Evolutionary conservation across 2,797 vertebrate genomes (phyloP).

Genomic region (Gallinago nigripennis): DNA sequence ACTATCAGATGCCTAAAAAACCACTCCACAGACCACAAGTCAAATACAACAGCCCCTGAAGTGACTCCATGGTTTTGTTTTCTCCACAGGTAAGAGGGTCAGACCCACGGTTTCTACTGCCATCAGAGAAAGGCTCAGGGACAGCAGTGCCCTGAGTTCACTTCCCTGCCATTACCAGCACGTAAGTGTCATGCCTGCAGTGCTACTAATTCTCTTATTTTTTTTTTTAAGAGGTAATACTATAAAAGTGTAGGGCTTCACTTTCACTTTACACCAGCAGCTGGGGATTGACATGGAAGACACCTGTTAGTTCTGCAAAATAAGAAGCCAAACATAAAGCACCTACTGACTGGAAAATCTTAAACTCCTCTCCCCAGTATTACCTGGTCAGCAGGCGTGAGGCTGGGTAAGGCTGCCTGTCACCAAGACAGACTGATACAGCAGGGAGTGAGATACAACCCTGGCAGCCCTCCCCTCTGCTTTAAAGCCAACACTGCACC

Average conservation of each 20-base stretch:
- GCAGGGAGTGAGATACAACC: background rate
- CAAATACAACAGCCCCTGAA: background rate
- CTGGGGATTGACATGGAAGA: background rate
- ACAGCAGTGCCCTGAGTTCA: background rate
- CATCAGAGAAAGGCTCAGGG: background rate
- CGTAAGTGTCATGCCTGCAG: background rate
- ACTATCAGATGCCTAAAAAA: fast-evolving
- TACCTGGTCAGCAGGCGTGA: background rate
- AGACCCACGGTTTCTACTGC: too few species aligned
- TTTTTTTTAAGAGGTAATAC: background rate
- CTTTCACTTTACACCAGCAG: background rate
- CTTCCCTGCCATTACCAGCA: background rate
- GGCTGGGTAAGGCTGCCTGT: fast-evolving
- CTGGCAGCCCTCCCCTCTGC: background rate
- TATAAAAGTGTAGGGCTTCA: fast-evolving
- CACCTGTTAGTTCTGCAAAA: background rate
- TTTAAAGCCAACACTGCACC: background rate
- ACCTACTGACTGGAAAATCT: background rate
- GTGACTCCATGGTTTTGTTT: background rate
- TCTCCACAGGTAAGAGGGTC: fast-evolving
- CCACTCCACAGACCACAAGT: background rate
- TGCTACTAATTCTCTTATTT: background rate
- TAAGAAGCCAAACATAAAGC: background rate
- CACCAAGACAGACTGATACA: too few species aligned
- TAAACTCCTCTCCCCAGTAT: background rate